Evolutionary conservation across 1,140 invertebrate genomes (phyloP), one percentile per base, ranked within the genome.

Genomic region (Zaprionus ornatus): DNA sequence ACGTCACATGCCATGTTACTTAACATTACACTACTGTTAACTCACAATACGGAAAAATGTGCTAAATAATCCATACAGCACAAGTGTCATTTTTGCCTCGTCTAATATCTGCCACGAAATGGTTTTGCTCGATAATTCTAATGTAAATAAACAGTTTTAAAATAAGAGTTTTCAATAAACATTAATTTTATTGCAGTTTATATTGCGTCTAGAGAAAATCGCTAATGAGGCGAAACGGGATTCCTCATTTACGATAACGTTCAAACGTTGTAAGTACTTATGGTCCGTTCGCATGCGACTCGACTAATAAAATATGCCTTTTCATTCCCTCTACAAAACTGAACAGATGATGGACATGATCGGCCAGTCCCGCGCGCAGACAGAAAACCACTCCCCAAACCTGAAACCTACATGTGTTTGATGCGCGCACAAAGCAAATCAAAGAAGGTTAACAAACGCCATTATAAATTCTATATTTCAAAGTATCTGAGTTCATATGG

Each of bases 341-440:
- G 88, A 94, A 40, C 77, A 97, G 96, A 96, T 93, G 95, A 97
- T 95, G 96, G 96, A 50, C 90, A 94, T 52, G 95, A 95, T 75
- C 96, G 95, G 92, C 96, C 96, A 23, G 93, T 93, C 64, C 96
- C 96, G 27, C 93, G 94, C 69, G 91, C 94, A 82, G 94, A 94
- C 2, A 94, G 92, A 92, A 94, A 94, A 79, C 85, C 90, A 0
- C 40, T 92, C 27, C 94, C 95, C 65, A 94, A 94, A 81, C 94
- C 95, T 29, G 88, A 93, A 32, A 96, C 96, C 86, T 96, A 96
- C 90, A 94, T 96, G 90, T 97, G 96, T 93, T 92, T 97, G 72
- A 93, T 97, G 12, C 92, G 96, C 92, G 96, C 96, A 27, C 94
- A 94, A 42, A 93, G 94, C 57, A 95, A 95, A 77, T 96, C 95